Base-by-base conservation (phyloP, 2,113 vertebrate genomes). In the Phainopepla nitens region DNA sequence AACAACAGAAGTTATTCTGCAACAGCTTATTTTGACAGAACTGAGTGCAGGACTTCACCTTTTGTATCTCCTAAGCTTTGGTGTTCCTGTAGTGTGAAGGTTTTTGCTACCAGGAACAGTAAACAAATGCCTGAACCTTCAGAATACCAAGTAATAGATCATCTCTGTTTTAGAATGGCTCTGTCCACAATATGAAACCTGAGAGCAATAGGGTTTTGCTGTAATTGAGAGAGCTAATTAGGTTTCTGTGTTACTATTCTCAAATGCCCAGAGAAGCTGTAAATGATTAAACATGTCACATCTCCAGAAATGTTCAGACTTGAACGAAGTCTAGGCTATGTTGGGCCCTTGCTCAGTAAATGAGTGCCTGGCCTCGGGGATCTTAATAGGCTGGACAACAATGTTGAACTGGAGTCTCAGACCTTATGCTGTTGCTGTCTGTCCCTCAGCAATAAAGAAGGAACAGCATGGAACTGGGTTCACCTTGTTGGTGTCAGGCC, bases 221-320 rank as follows among this genome's bases (percentile, higher is more conserved):
- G 31, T 71, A 51, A 15, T 3, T 39, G 45, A 42, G 80, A 57
- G 47, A 15, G 3, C 7, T 44, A 25, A 25, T 65, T 61, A 53
- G 27, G 47, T 72, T 91, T 95, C 49, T 84, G 62, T 90, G 76
- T 87, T 82, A 60, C 72, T 83, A 20, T 82, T 80, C 57, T 57
- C 36, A 82, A 91, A 85, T 39, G 27, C 54, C 36, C 33, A 18
- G 50, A 11, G 47, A 65, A 47, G 35, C 44, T 88, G 64, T 92
- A 60, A 95, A 66, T 86, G 24, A 94, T 94, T 91, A 80, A 65
- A 72, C 0, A 1, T 19, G 57, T 91, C 68, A 44, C 58, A 57
- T 83, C 13, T 62, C 29, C 21, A 33, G 39, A 27, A 31, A 16
- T 35, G 17, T 16, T 82, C 17, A 33, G 51, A 20, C 69, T 39